Percentiles rank a stretch among this genome's conserved stretches.
phyloP scores from a whole-genome alignment of 2,113 vertebrate genomes.

The Progne subis region DNA sequence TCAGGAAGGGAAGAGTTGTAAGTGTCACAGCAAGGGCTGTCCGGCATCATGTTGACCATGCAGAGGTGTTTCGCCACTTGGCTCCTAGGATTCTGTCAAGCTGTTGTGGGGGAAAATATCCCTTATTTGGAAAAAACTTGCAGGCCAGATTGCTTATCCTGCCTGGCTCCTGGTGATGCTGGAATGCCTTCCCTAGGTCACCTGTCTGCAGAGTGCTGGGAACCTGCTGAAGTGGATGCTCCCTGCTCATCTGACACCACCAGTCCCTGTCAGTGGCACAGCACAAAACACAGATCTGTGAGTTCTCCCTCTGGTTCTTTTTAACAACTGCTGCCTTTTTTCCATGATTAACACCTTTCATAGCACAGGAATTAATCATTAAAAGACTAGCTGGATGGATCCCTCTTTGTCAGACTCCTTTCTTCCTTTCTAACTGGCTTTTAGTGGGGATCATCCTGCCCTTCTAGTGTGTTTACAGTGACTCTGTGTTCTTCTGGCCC shows the following conservation, averaged over 20 bases:
- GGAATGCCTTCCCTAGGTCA: constrained; percentile 64
- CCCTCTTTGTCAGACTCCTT: not conserved
- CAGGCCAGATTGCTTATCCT: not conserved
- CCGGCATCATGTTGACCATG: not conserved
- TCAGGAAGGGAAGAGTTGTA: not conserved
- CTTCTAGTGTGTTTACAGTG: not conserved
- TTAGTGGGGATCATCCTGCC: not conserved
- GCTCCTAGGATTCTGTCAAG: not conserved
- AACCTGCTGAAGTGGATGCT: constrained; percentile 58
- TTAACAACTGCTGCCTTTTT: not conserved
- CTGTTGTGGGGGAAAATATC: not conserved
- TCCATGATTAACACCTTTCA: not conserved
- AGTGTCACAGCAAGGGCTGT: not conserved
- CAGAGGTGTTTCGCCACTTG: not conserved
- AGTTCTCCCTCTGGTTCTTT: constrained; percentile 8
- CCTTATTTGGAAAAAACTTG: not conserved
- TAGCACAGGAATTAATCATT: not conserved
- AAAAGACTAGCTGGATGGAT: not conserved
- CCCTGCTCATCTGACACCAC: constrained; percentile 50
- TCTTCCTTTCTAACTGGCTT: not conserved
- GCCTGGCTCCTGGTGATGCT: not conserved
- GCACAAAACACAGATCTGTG: constrained; percentile 61
- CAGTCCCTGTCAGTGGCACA: constrained; percentile 68
- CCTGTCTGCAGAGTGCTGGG: constrained; percentile 54
- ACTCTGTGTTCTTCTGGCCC: not conserved